Evolutionary conservation across 2,113 vertebrate species (phyloP), one percentile per base, ranked within the genome.

Genomic region (Oreochromis spilurus): DNA sequence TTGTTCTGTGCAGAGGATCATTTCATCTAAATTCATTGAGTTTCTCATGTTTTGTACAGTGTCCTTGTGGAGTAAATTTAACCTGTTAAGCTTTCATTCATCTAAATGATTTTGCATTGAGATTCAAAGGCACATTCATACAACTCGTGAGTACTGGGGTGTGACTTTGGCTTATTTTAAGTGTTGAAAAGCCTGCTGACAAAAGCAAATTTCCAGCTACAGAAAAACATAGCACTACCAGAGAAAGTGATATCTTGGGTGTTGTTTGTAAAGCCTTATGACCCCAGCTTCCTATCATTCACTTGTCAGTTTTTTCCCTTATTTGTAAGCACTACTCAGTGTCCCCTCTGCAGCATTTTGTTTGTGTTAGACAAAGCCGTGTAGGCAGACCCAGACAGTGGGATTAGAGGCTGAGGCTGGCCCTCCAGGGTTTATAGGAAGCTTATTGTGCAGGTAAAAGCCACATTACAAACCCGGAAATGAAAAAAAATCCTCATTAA

Each of bases 381-480:
- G 16, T 89, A 82, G 88, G 55, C 83, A 87, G 79, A 86, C 36
- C 52, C 84, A 94, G 91, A 93, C 91, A 81, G 84, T 40, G 48
- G 90, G 94, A 94, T 93, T 92, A 92, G 17, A 78, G 16, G 78
- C 43, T 75, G 5, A 57, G 55, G 16, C 26, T 60, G 13, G 38
- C 31, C 80, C 26, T 79, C 50, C 83, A 52, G 81, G 79, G 10
- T 81, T 88, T 85, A 84, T 24, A 48, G 17, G 55, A 58, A 89
- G 78, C 40, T 91, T 84, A 87, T 53, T 86, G 82, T 79, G 38
- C 89, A 91, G 92, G 89, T 93, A 79, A 78, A 90, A 60, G 38
- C 87, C 81, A 75, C 58, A 50, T 45, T 52, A 16, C 26, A 77
- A 43, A 88, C 36, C 65, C 21, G 82, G 17, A 82, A 45, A 82